These are phyloP conservation scores for Phaenicophaeus curvirostris DNA, from an alignment of 2,797 vertebrate species.

Conservation along the genomic window DNA sequence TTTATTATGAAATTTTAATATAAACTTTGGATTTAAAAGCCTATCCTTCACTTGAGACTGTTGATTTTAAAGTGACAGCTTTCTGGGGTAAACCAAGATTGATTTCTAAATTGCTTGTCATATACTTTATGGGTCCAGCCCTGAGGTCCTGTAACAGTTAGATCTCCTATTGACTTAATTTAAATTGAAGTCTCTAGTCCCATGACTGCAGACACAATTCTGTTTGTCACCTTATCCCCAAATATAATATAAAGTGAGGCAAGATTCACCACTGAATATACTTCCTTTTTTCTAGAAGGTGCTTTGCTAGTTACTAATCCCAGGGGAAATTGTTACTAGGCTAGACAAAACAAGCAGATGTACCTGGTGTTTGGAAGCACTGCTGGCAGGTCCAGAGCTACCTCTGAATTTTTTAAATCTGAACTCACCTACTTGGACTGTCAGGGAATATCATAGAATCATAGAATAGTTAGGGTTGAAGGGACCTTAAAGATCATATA, in stretches of 20 bases:
- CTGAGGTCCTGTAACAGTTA: background rate
- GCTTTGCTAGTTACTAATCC: background rate
- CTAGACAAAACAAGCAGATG: background rate
- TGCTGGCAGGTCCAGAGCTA: background rate
- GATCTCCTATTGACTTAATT: background rate
- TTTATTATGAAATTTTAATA: background rate
- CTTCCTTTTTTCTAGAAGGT: background rate
- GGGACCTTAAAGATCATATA: too few species aligned
- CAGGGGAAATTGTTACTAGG: background rate
- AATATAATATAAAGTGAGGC: background rate
- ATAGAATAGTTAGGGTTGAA: too few species aligned
- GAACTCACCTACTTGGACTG: background rate
- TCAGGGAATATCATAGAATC: background rate
- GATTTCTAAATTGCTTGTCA: conserved; percentile 3
- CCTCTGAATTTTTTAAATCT: background rate
- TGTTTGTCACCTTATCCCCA: background rate
- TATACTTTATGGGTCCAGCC: background rate
- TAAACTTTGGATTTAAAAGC: background rate
- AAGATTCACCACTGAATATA: background rate
- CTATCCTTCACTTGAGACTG: background rate
- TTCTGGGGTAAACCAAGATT: background rate
- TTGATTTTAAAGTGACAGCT: background rate
- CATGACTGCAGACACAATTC: background rate
- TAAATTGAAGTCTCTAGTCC: background rate
- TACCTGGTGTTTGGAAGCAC: background rate